Base-by-base conservation (phyloP, 2,888 invertebrate genomes). In the Folsomia manolachei region DNA sequence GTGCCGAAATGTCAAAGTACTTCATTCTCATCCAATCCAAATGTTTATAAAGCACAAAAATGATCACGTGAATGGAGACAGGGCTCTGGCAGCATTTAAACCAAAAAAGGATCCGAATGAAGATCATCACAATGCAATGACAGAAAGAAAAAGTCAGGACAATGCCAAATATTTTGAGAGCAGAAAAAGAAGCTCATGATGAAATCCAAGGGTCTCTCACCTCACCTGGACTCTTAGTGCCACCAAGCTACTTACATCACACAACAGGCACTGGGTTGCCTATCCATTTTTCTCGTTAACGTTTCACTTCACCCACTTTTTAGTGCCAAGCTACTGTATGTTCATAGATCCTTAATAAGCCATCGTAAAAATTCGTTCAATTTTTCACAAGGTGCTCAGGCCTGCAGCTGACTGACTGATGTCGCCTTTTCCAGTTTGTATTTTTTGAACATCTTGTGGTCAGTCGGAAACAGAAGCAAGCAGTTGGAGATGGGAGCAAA, bases 91-190 rank as follows among this genome's bases (percentile, higher is more conserved):
- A 39, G 39, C 39, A 39, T 39, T 39, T 39, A 39, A 39, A 14
- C n/a, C n/a, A n/a, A 7, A 18, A 56, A 56, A 19, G 56, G 56
- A 56, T 56, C 56, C 4, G 7, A 39, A 9, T 39, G 39, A 19
- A 56, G 56, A 56, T 56, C 56, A 56, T n/a, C n/a, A n/a, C n/a
- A n/a, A n/a, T n/a, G n/a, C 56, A 56, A 56, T 56, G 56, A 19
- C 56, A 21, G n/a, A 56, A 56, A 14, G 56, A 56, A 56, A 56
- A 4, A n/a, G 56, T 14, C 11, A 18, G 21, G 65, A 27, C 65
- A 66, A 66, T 66, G 39, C 65, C 21, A 66, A 66, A 66, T 66
- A 66, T 66, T 66, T 66, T 66, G 65, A 66, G 65, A 51, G 65
- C n/a, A 4, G 56, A 56, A 7, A n/a, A 7, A 19, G n/a, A n/a